Evolutionary conservation across 2,888 invertebrate genomes (phyloP), one percentile per base, ranked within the genome.

Genomic region (Rhorus exstirpatorius): DNA sequence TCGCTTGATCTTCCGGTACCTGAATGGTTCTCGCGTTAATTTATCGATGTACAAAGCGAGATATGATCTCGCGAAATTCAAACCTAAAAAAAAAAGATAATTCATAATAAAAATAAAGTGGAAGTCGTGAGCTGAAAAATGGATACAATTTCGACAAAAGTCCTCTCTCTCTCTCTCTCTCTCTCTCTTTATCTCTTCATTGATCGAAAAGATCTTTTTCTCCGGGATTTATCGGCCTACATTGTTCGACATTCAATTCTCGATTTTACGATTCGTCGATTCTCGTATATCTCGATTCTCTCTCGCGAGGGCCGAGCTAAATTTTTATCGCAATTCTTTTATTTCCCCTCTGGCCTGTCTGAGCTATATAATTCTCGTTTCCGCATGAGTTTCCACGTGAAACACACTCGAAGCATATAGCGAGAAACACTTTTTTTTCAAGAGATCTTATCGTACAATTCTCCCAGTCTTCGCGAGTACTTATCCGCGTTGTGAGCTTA

Each of bases 191-290:
- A n/a, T 19, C 38, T 1, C 10, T 60, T 60, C 38, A 60, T 60
- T 60, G 60, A 60, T 60, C 60, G 35, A 12, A 38, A 7, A 21
- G 35, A 31, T 8, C 21, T 21, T 53, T 55, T 55, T 41, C 26
- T 65, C 35, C 19, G n/a, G 53, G 65, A 41, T 55, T 75, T 65
- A 75, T 55, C 75, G 53, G 41, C 41, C 60, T 10, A 31, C 41
- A 65, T 55, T 10, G 46, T 46, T 53, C 38, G 46, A 38, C 67
- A 38, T 67, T 67, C 35, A 35, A 46, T 58, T 60, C 35, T 35
- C 58, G 35, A 68, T 60, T 76, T 76, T 58, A 76, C 76, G 76
- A 35, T 38, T 44, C 76, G 67, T 60, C 58, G 67, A 67, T 67
- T 46, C 67, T 31, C 24, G 55, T 58, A 19, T 58, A 35, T 19